Conservation (phyloP, 2,888 invertebrate genomes). For the Brenthis ino region DNA sequence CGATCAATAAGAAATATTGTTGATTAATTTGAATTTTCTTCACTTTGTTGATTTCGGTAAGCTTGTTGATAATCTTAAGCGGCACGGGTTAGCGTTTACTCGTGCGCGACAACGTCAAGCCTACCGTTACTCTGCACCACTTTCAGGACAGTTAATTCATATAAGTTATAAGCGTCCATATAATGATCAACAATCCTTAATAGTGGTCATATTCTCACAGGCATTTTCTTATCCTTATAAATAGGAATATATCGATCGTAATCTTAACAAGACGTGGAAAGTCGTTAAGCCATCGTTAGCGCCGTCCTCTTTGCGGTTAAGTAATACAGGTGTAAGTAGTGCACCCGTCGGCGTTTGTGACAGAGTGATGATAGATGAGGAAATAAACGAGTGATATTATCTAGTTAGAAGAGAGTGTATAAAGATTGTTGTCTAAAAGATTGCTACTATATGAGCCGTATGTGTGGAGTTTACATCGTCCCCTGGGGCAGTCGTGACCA, state of each 20-base stretch:
- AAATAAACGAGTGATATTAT: conserved; percentile 59
- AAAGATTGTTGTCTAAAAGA: conserved; percentile 59
- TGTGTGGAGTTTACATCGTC: conserved; percentile 53
- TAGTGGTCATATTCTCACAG: conserved; percentile 17
- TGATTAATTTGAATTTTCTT: conserved; percentile 61
- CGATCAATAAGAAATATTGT: conserved; percentile 40
- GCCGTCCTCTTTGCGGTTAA: conserved; percentile 55
- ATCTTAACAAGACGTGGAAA: conserved; percentile 53
- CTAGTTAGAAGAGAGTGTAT: conserved; percentile 56
- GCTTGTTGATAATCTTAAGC: conserved; percentile 46
- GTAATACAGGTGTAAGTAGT: conserved; percentile 57
- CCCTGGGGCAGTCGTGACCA: conserved; percentile 71
- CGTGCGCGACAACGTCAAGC: conserved; percentile 62
- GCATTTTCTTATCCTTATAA: conserved; percentile 16
- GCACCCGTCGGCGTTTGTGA: conserved; percentile 60
- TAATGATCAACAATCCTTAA: conserved; percentile 28
- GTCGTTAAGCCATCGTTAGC: conserved; percentile 56
- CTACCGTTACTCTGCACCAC: conserved; percentile 72
- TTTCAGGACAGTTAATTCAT: conserved; percentile 61
- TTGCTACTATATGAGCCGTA: conserved; percentile 47
- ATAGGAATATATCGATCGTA: conserved; percentile 27
- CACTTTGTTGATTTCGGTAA: conserved; percentile 55
- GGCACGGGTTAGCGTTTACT: conserved; percentile 44
- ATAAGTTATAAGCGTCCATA: conserved; percentile 43
- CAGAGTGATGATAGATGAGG: conserved; percentile 60